Evolutionary conservation across 2,113 vertebrate species (phyloP), one percentile per base, ranked within the genome.

Genomic region (Apodemus speciosus): DNA sequence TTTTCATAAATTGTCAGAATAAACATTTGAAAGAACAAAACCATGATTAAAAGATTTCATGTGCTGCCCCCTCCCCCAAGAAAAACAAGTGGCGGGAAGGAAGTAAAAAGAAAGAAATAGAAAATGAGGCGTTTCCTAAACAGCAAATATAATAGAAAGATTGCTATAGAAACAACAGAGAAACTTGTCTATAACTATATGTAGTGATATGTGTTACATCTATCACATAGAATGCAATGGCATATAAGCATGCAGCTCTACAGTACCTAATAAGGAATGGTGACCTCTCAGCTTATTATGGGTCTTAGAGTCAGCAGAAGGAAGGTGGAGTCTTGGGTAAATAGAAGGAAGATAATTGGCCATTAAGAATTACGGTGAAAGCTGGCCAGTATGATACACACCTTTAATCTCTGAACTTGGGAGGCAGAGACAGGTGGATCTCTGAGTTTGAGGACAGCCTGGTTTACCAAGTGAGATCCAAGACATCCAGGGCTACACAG

Each of bases 1-100:
- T 66, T 86, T 79, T 68, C 60, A 79, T 43, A 73, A 46, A 73
- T 18, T 60, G 80, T 43, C 18, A 94, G 46, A 89, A 89, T 72
- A 38, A 87, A 93, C 25, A 89, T 86, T 43, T n/a, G 32, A 92
- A 53, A 77, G 43, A 38, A 38, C 77, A 72, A 58, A 10, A 81
- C 6, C 9, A 43, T 30, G 1, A 46, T 13, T 53, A 66, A 53
- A 51, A 89, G 30, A 16, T 40, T 94, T 76, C 30, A 21, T 23
- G 18, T 77, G 56, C 64, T 62, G 32, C 56, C 32, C 53, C 64
- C 9, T 2, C 13, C 10, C 5, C 62, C 13, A 13, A 60, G 38
- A 16, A 38, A 51, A 53, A 81, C 4, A 71, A 40, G 69, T 32
- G 76, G 20, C 20, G 53, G 58, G 85, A 71, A 80, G 71, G 66